phyloP scores from a whole-genome alignment of 2,113 vertebrate species.

The cat (Felis catus) region F.catus_Fca126_mat1.0 CM031417.1:20190501-20191000 shows the following conservation, averaged over 20 bases:
- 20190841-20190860: not conserved
- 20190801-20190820: not conserved
- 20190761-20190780: not conserved
- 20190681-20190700: slow-evolving; percentile 2
- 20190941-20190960: not conserved
- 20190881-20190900: not conserved
- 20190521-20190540: not conserved
- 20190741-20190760: not conserved
- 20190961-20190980: not conserved
- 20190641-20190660: not conserved
- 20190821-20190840: not conserved
- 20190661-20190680: not conserved
- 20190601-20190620: not conserved
- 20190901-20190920: not conserved
- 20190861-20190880: not conserved
- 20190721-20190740: not conserved
- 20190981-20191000: not conserved
- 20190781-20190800: not conserved
- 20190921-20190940: not conserved
- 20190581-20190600: not conserved
- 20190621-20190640: not conserved
- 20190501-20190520: not conserved
- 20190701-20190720: not conserved
- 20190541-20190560: not conserved
- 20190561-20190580: not conserved